Conservation (phyloP, 2,113 vertebrate species). For the Bothrops jararaca region DNA sequence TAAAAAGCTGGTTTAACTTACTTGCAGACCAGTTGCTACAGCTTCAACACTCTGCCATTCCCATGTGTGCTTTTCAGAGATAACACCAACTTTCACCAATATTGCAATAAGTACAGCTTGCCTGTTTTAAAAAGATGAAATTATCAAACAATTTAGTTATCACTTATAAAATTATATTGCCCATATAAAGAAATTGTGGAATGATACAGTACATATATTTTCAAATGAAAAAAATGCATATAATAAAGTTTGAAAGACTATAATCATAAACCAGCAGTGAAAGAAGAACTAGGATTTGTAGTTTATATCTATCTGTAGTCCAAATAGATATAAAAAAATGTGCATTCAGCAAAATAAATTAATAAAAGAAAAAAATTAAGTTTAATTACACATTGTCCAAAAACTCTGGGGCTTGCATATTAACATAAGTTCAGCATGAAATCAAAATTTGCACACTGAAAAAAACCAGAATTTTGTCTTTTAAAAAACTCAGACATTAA, state of each 20-base stretch:
- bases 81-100: slow-evolving; percentile 92
- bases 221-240: background rate
- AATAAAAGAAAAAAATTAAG: background rate
- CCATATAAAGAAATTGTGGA: background rate
- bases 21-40: slow-evolving; percentile 94
- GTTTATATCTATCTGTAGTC: too few relatives aligned
- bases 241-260: background rate
- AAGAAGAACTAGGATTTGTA: background rate
- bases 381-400: background rate
- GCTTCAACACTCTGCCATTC: slow-evolving; percentile 94
- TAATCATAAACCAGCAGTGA: background rate
- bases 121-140: slow-evolving; percentile 68
- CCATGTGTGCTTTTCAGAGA: slow-evolving; percentile 89
- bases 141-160: background rate
- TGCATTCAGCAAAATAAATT: background rate
- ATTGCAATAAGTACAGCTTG: slow-evolving; percentile 93
- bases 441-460: background rate
- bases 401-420: background rate
- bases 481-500: background rate
- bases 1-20: slow-evolving; percentile 48
- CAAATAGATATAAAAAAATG: background rate
- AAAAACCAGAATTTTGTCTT: background rate
- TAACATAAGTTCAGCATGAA: background rate
- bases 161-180: background rate
- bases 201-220: background rate